Conservation (phyloP, 2,113 vertebrate genomes). For the Heloderma charlesbogerti region DNA sequence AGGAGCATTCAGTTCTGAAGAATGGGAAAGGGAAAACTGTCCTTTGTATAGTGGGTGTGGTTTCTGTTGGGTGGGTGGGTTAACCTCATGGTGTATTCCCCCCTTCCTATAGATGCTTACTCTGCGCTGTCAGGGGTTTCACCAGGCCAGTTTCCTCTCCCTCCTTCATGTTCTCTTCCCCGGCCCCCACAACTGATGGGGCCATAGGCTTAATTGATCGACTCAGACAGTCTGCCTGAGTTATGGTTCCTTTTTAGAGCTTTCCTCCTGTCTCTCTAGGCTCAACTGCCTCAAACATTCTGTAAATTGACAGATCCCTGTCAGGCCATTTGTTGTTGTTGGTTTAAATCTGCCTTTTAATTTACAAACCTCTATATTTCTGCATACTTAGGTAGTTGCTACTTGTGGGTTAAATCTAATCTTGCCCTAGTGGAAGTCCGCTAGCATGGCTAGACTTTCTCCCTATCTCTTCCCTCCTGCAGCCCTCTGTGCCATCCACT, state of each 20-base stretch:
- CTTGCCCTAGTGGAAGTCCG: too few relatives aligned
- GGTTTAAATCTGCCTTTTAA: background rate
- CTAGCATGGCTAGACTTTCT: too few relatives aligned
- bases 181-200: too few relatives aligned
- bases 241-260: background rate
- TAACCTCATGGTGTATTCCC: too few relatives aligned
- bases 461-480: too few relatives aligned
- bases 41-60: background rate
- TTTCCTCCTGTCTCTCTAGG: background rate
- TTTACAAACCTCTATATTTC: background rate
- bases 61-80: too few relatives aligned
- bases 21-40: background rate
- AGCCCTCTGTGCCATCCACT: too few relatives aligned
- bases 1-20: background rate
- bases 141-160: background rate
- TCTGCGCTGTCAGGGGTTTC: background rate
- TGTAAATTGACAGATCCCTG: background rate
- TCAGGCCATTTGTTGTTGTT: background rate
- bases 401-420: background rate
- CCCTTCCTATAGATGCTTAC: too few relatives aligned
- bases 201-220: background rate
- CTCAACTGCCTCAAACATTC: background rate
- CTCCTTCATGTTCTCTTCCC: background rate
- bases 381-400: background rate
- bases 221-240: background rate